Conservation (phyloP, 1,140 invertebrate genomes). For the Whitmania pigra region DNA sequence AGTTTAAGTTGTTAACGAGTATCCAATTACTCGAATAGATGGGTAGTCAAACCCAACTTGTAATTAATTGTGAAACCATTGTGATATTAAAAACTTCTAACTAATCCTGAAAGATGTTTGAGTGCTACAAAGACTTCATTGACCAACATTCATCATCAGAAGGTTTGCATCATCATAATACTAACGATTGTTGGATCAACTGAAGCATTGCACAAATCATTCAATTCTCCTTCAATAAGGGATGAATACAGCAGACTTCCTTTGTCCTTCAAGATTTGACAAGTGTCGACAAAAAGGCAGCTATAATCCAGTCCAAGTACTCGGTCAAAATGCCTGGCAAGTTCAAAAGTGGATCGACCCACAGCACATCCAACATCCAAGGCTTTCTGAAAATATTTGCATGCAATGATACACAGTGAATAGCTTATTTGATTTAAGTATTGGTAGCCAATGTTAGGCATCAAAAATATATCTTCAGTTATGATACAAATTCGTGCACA, state of each 20-base stretch:
- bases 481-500: neutral
- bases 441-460: neutral
- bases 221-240: slow-evolving; percentile 26
- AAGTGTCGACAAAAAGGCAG: slow-evolving; percentile 37
- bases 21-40: neutral
- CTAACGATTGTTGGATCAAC: slow-evolving; percentile 21
- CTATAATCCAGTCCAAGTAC: slow-evolving; percentile 42
- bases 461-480: neutral
- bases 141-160: neutral
- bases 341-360: slow-evolving; percentile 39
- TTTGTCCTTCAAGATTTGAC: slow-evolving; percentile 34
- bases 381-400: slow-evolving; percentile 24
- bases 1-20: neutral
- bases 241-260: slow-evolving; percentile 23
- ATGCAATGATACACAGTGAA: neutral
- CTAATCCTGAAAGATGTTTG: neutral
- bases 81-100: neutral
- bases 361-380: slow-evolving; percentile 43
- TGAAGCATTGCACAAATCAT: slow-evolving; percentile 6
- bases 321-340: slow-evolving; percentile 34
- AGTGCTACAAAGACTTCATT: neutral
- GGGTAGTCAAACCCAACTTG: neutral
- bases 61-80: neutral
- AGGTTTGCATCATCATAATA: slow-evolving; percentile 1
- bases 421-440: neutral